Evolutionary conservation across 2,888 invertebrate genomes (phyloP).

Genomic region (Lepidochrysops patricia): DNA sequence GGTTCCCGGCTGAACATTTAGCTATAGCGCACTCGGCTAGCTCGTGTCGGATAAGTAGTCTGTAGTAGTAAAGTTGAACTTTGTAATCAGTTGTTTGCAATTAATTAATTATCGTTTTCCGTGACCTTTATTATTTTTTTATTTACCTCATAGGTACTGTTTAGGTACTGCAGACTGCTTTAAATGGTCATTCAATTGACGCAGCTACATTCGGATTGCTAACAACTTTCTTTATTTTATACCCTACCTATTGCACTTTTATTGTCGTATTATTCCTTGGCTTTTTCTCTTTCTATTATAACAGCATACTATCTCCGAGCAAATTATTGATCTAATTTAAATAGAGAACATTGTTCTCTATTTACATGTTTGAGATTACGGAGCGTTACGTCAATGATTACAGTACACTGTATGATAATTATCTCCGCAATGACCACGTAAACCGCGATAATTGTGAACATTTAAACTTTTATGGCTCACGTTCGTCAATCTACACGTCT

Average conservation of each 20-base stretch:
- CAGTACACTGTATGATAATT: not conserved
- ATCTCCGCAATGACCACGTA: not conserved
- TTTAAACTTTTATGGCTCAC: not conserved
- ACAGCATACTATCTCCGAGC: not conserved
- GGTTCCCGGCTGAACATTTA: conserved; percentile 29
- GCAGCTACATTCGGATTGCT: not conserved
- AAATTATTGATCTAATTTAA: not conserved
- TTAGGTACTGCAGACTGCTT: no score
- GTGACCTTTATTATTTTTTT: not conserved
- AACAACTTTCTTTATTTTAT: not conserved
- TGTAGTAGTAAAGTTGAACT: not conserved
- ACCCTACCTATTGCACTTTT: not conserved
- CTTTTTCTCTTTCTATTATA: not conserved
- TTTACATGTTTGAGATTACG: not conserved
- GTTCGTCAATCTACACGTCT: not conserved
- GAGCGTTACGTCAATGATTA: not conserved
- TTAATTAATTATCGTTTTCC: not conserved
- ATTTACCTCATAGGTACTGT: no score
- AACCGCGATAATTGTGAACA: not conserved
- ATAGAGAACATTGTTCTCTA: not conserved
- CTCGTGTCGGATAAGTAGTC: not conserved
- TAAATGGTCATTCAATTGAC: not conserved
- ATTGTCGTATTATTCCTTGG: not conserved
- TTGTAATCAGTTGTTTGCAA: not conserved
- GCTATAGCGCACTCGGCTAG: not conserved